A percentile compares a stretch with the other conserved stretches of the same genome.
These are phyloP conservation scores for Microplitis mediator DNA, from an alignment of 1,140 invertebrate species.

Conservation along the genomic window DNA sequence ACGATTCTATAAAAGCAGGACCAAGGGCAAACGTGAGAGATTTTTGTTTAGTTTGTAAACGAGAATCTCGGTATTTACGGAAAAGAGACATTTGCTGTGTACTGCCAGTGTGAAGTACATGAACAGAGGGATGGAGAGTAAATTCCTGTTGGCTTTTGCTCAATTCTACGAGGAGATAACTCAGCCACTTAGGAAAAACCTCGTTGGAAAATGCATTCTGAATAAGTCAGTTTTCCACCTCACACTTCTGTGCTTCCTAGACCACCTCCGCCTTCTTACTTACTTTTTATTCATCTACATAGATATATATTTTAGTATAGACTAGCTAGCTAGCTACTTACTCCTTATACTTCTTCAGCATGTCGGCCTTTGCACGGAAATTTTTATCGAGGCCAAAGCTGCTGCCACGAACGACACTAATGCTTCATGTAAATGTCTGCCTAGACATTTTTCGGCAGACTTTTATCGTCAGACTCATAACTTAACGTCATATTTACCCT, in stretches of 20 bases:
- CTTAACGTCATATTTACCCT: too few relatives aligned
- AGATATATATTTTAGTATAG: neutral
- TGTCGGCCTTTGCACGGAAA: conserved; percentile 3
- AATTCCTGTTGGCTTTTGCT: conserved; percentile 14
- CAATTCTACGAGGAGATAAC: conserved; percentile 16
- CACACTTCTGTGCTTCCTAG: neutral
- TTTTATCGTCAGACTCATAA: neutral
- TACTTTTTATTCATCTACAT: neutral
- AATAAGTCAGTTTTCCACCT: conserved; percentile 24
- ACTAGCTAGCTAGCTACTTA: neutral
- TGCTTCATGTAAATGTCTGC: conserved; percentile 23
- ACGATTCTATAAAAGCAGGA: too few relatives aligned
- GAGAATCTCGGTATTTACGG: too few relatives aligned
- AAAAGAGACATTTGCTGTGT: too few relatives aligned
- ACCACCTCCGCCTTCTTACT: neutral
- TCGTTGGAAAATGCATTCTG: conserved; percentile 24
- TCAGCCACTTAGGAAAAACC: conserved; percentile 25
- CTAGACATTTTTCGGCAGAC: conserved; percentile 13
- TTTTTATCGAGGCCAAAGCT: conserved; percentile 2
- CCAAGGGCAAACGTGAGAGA: too few relatives aligned
- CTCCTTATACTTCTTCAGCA: neutral
- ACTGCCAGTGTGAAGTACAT: neutral
- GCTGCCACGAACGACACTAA: conserved; percentile 8
- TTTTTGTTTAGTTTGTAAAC: too few relatives aligned
- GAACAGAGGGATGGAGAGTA: neutral